Conservation (phyloP, 2,113 vertebrate species). For the Benitochromis conjunctus region DNA sequence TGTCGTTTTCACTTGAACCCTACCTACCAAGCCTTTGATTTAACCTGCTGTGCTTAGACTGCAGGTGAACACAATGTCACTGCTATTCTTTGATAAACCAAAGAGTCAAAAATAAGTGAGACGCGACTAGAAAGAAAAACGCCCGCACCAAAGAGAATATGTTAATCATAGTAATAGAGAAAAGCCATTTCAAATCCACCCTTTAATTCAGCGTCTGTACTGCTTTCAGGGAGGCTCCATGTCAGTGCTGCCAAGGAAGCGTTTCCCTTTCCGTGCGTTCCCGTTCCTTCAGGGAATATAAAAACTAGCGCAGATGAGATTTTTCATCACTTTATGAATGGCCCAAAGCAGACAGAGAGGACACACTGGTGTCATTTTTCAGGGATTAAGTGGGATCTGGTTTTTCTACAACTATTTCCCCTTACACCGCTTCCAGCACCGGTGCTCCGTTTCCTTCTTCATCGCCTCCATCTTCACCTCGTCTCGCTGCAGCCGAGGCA, state of each 20-base stretch:
- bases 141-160: slow-evolving; percentile 31
- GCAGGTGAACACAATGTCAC: not conserved
- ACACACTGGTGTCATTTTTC: slow-evolving; percentile 31
- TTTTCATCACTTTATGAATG: slow-evolving; percentile 47
- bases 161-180: slow-evolving; percentile 57
- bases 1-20: not conserved
- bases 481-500: not conserved
- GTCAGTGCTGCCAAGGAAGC: slow-evolving; percentile 32
- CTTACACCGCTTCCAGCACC: not conserved
- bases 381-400: slow-evolving; percentile 28
- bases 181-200: slow-evolving; percentile 35
- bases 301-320: slow-evolving; percentile 5
- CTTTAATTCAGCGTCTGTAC: slow-evolving; percentile 48
- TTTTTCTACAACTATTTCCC: slow-evolving; percentile 7
- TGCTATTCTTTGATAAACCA: not conserved
- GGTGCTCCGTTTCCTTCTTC: not conserved
- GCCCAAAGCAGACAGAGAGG: slow-evolving; percentile 1
- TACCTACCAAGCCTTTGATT: not conserved
- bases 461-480: not conserved
- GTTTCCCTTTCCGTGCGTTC: slow-evolving; percentile 39
- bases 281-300: slow-evolving; percentile 11
- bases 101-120: slow-evolving; percentile 11
- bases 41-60: not conserved
- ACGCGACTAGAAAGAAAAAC: slow-evolving; percentile 15
- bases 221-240: slow-evolving; percentile 33